Percentiles rank a stretch among this genome's conserved stretches.
phyloP scores from a whole-genome alignment of 2,888 invertebrate genomes.

The Drosophila buzzatii region DNA sequence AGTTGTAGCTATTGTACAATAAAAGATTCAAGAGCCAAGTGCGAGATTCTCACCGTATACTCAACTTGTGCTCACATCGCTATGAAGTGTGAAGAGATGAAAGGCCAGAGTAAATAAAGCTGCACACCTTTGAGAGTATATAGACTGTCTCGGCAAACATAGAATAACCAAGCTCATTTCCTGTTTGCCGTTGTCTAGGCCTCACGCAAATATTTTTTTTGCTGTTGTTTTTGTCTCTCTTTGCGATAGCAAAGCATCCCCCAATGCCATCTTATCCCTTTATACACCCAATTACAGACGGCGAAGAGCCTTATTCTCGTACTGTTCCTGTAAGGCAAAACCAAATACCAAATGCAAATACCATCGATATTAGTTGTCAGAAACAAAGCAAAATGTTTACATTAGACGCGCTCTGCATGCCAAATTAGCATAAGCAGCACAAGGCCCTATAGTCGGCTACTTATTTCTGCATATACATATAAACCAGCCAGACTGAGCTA shows the following conservation, averaged over 20 bases:
- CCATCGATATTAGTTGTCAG: slow-evolving; percentile 51
- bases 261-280: slow-evolving; percentile 18
- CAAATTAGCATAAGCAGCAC: slow-evolving; percentile 68
- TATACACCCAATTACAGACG: slow-evolving; percentile 44
- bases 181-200: slow-evolving; percentile 55
- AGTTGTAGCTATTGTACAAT: slow-evolving; percentile 6
- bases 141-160: slow-evolving; percentile 24
- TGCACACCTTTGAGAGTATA: slow-evolving; percentile 22
- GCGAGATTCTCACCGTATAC: slow-evolving; percentile 1
- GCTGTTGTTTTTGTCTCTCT: background rate
- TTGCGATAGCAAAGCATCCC: background rate
- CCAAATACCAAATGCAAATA: slow-evolving; percentile 12
- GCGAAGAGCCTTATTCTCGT: slow-evolving; percentile 28
- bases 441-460: slow-evolving; percentile 11
- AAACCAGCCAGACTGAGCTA: background rate
- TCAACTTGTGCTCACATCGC: background rate
- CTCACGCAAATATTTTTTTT: slow-evolving; percentile 37
- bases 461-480: background rate
- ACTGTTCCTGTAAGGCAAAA: background rate
- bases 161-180: slow-evolving; percentile 48
- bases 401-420: slow-evolving; percentile 59
- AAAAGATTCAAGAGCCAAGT: slow-evolving; percentile 7
- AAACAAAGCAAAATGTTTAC: slow-evolving; percentile 58
- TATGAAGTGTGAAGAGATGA: slow-evolving; percentile 39
- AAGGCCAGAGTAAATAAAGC: slow-evolving; percentile 38